Conservation (phyloP, 2,888 invertebrate species). For the Megastigmus dorsalis region DNA sequence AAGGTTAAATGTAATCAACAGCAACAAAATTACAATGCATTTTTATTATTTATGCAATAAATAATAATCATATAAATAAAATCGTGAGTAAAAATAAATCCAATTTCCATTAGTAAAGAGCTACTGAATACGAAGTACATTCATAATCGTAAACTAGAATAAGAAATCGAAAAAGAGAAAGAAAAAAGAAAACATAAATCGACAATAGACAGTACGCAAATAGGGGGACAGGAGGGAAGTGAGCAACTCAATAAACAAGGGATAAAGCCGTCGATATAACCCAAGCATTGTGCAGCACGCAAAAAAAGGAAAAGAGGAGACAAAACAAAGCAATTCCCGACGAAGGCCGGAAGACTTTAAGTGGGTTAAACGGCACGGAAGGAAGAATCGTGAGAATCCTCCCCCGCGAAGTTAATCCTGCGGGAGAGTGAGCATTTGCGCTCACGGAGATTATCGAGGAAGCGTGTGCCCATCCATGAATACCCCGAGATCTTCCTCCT, state of each 20-base stretch:
- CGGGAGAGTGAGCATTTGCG: conserved; percentile 64
- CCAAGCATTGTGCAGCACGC: background rate
- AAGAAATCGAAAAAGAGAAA: background rate
- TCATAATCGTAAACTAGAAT: background rate
- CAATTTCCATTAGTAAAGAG: background rate
- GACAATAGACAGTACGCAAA: background rate
- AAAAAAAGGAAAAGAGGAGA: too few species aligned
- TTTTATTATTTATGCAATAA: too few species aligned
- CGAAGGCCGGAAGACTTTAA: conserved; percentile 48
- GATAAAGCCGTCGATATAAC: conserved; percentile 8
- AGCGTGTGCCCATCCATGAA: conserved; percentile 64
- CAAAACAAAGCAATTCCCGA: conserved; percentile 42
- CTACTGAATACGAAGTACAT: background rate
- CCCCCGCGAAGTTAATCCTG: conserved; percentile 62
- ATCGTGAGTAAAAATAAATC: too few species aligned
- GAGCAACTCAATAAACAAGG: conserved; percentile 37
- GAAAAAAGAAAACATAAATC: conserved; percentile 12
- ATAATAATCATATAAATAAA: too few species aligned
- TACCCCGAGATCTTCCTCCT: conserved; percentile 59
- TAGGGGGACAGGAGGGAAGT: background rate
- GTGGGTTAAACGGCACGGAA: conserved; percentile 56
- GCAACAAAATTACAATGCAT: too few species aligned
- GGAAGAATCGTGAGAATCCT: conserved; percentile 56
- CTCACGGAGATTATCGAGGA: conserved; percentile 67
- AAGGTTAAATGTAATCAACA: too few species aligned